A percentile compares a stretch with the other conserved stretches of the same genome.
Conservation (phyloP, 2,888 invertebrate species). For the Agrochola lota region DNA sequence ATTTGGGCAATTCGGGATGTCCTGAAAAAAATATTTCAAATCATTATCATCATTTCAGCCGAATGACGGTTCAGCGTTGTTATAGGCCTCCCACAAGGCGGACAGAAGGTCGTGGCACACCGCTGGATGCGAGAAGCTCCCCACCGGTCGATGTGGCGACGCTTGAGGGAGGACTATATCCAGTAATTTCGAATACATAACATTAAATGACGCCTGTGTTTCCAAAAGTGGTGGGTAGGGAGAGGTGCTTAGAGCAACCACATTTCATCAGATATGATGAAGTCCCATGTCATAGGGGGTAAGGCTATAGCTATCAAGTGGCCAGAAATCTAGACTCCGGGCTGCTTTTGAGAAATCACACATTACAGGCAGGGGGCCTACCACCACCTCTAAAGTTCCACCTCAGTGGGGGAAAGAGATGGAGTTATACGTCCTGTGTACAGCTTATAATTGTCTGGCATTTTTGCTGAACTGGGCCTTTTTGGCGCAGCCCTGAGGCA, state of each 20-base stretch:
- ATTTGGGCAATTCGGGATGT: constrained; percentile 4
- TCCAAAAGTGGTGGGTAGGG: background rate
- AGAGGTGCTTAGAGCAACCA: background rate
- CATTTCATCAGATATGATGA: background rate
- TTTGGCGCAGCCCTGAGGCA: no score
- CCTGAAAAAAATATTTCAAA: constrained; percentile 5
- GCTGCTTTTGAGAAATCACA: background rate
- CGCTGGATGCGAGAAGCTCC: background rate
- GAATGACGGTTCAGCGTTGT: background rate
- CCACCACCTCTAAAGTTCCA: no score
- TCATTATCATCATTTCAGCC: background rate
- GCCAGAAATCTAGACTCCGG: background rate
- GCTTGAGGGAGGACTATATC: background rate
- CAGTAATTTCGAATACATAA: background rate
- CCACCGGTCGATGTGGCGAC: background rate
- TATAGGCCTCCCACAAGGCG: background rate
- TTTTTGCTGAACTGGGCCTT: no score
- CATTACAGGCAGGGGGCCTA: no score
- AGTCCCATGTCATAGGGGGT: background rate
- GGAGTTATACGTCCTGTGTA: no score
- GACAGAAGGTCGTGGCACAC: no score
- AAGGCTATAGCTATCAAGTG: background rate
- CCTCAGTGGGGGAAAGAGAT: no score
- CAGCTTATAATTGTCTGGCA: no score
- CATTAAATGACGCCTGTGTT: background rate